These are phyloP conservation scores for Ceyx erithaca DNA, from an alignment of 2,797 vertebrate genomes.

Conservation along the genomic window DNA sequence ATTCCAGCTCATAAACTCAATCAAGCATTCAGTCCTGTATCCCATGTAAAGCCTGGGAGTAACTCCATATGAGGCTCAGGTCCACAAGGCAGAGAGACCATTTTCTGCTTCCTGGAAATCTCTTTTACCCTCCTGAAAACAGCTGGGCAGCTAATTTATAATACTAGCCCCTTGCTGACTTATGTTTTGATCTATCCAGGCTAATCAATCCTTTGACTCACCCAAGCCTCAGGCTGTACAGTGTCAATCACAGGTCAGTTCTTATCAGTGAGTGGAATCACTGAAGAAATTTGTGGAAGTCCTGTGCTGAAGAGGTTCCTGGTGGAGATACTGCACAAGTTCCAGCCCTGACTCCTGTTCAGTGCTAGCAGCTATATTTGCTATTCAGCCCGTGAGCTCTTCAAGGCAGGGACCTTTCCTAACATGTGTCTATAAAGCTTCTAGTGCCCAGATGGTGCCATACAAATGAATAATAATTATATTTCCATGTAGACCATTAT, in stretches of 20 bases:
- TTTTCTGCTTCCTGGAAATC: not conserved
- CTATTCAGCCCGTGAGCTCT: conserved; percentile 3
- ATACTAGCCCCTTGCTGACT: not conserved
- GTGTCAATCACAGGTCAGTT: not conserved
- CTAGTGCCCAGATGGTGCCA: conserved; percentile 55
- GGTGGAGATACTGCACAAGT: not conserved
- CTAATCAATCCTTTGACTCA: not conserved
- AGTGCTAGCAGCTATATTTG: not conserved
- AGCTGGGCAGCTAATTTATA: not conserved
- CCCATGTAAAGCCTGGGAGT: not conserved
- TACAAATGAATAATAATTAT: conserved; percentile 58
- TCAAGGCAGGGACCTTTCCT: conserved; percentile 29
- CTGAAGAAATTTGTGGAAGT: not conserved
- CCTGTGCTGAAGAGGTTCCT: not conserved
- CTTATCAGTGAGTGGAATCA: not conserved
- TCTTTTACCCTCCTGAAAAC: not conserved
- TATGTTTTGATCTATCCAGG: not conserved
- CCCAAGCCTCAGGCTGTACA: not conserved
- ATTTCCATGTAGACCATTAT: conserved; percentile 54
- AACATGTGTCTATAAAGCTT: conserved; percentile 20
- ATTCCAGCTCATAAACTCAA: not conserved
- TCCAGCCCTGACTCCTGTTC: not conserved
- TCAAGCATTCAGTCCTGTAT: not conserved
- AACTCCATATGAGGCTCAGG: not conserved
- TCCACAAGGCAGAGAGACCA: not conserved